Evolutionary conservation across 1,140 invertebrate genomes (phyloP).

Genomic region (Achatina immaculata): DNA sequence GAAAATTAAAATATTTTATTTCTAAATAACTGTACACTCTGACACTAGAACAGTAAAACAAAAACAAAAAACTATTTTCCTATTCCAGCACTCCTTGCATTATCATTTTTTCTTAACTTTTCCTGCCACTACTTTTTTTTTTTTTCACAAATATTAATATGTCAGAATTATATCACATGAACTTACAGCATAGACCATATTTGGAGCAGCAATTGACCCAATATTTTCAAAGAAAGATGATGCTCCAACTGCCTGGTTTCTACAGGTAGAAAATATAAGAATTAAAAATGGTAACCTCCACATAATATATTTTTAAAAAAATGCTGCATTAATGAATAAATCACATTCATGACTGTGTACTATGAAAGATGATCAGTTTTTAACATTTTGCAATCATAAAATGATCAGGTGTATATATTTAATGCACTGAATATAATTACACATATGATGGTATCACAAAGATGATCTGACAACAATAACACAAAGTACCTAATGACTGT

Average conservation of each 20-base stretch:
- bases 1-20: neutral
- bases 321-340: neutral
- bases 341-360: neutral
- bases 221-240: conserved; percentile 65
- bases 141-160: neutral
- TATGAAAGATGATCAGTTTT: neutral
- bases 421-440: no score
- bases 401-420: no score
- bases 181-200: conserved; percentile 63
- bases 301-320: neutral
- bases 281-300: neutral
- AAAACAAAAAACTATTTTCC: neutral
- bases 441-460: no score
- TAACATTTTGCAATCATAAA: no score
- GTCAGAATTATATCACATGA: neutral
- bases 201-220: conserved; percentile 61
- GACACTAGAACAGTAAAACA: no score
- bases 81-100: neutral
- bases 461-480: neutral
- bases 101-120: neutral
- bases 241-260: conserved; percentile 59
- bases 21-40: neutral
- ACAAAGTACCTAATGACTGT: conserved; percentile 25
- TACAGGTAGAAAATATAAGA: conserved; percentile 27
- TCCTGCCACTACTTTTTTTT: neutral